These are phyloP conservation scores for Agrochola lota DNA, from an alignment of 2,888 invertebrate species.

Conservation along the genomic window DNA sequence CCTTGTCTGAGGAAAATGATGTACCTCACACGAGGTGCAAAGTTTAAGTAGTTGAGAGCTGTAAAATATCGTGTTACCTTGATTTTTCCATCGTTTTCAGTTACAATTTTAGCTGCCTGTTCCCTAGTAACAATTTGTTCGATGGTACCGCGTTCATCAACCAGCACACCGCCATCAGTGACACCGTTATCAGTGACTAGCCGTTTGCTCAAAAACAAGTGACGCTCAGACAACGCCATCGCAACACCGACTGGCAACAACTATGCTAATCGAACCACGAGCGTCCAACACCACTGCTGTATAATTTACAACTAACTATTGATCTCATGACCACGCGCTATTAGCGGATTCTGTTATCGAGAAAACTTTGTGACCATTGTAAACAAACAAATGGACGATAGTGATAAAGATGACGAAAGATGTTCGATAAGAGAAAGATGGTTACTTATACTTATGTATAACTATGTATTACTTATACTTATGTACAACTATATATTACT, in stretches of 20 bases:
- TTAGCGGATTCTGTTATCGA: slow-evolving; percentile 60
- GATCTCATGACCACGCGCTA: slow-evolving; percentile 54
- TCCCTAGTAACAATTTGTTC: slow-evolving; percentile 86
- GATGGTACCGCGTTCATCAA: slow-evolving; percentile 91
- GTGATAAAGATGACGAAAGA: slow-evolving; percentile 59
- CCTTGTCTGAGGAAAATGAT: slow-evolving; percentile 24
- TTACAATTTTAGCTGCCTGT: slow-evolving; percentile 85
- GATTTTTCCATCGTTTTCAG: slow-evolving; percentile 86
- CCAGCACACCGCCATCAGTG: slow-evolving; percentile 91
- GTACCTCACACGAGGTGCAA: not conserved
- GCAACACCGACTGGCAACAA: slow-evolving; percentile 60
- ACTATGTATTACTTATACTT: not conserved
- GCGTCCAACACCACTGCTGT: slow-evolving; percentile 68
- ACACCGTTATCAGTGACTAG: slow-evolving; percentile 89
- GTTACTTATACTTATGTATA: not conserved
- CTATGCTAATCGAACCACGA: slow-evolving; percentile 50
- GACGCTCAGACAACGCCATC: slow-evolving; percentile 76
- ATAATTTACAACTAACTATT: slow-evolving; percentile 69
- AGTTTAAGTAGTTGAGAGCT: slow-evolving; percentile 8
- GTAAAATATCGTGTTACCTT: slow-evolving; percentile 80
- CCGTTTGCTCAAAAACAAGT: slow-evolving; percentile 86
- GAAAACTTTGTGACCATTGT: slow-evolving; percentile 60
- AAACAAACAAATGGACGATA: slow-evolving; percentile 63
- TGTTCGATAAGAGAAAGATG: slow-evolving; percentile 37
- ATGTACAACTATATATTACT: no score